phyloP scores from a whole-genome alignment of 1,140 invertebrate genomes.

The Fopius arisanus region DNA sequence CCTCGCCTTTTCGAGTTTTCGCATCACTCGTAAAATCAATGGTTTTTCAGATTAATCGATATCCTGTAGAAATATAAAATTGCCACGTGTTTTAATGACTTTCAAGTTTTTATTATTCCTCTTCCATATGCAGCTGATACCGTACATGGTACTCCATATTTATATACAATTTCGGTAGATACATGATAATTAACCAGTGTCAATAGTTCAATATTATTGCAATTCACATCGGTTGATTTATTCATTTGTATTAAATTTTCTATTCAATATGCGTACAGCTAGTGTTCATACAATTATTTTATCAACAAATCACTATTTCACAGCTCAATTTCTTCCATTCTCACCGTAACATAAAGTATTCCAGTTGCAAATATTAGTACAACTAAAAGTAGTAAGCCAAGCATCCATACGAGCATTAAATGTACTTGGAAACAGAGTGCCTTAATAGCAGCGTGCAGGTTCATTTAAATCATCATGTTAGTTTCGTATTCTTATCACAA shows the following conservation, averaged over 20 bases:
- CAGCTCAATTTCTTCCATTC: conserved; percentile 57
- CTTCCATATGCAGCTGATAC: background rate
- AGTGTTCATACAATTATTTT: conserved; percentile 21
- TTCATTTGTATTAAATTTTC: conserved; percentile 55
- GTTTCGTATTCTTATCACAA: conserved; percentile 10
- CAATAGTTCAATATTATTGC: background rate
- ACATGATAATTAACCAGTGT: conserved; percentile 13
- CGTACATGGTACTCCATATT: background rate
- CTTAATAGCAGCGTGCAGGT: background rate
- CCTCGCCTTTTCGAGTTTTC: too few relatives aligned
- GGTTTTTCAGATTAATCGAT: too few relatives aligned
- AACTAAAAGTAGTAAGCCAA: conserved; percentile 31
- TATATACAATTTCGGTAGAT: conserved; percentile 19
- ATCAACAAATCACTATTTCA: conserved; percentile 63
- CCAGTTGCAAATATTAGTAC: background rate
- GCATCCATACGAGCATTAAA: conserved; percentile 28
- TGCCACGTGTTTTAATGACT: background rate
- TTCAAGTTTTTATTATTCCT: conserved; percentile 3
- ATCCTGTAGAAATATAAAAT: too few relatives aligned
- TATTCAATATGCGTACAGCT: conserved; percentile 49
- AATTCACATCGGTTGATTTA: conserved; percentile 1
- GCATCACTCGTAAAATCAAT: too few relatives aligned
- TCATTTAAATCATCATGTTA: background rate
- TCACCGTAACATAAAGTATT: conserved; percentile 28
- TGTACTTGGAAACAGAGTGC: conserved; percentile 1